Evolutionary conservation across 2,888 invertebrate genomes (phyloP).

Genomic region (Cartodere bifasciata): DNA sequence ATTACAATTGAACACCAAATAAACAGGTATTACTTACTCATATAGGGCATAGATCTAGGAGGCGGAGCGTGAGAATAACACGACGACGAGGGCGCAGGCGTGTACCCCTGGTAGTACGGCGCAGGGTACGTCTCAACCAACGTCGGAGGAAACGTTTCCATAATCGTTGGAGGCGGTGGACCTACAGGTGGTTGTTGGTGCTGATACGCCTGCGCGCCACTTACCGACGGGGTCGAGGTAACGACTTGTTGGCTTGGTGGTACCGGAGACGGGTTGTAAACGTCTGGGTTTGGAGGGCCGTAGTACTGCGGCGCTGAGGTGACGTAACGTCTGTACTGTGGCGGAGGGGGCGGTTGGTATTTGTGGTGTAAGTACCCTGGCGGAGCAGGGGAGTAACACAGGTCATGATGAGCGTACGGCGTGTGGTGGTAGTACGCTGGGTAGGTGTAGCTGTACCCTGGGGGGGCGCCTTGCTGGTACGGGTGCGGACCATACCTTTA

Average conservation of each 20-base stretch:
- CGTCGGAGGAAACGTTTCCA: constrained; percentile 35
- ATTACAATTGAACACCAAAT: constrained; percentile 6
- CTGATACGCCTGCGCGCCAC: constrained; percentile 28
- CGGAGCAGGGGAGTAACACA: constrained; percentile 38
- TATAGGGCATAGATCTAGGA: constrained; percentile 48
- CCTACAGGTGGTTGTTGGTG: constrained; percentile 33
- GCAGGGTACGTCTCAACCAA: constrained; percentile 32
- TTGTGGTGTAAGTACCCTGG: constrained; percentile 29
- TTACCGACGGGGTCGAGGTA: constrained; percentile 28
- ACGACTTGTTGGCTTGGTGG: constrained; percentile 32
- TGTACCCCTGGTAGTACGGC: constrained; percentile 43
- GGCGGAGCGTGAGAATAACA: constrained; percentile 48
- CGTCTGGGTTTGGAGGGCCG: constrained; percentile 34
- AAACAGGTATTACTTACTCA: constrained; percentile 39
- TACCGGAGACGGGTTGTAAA: constrained; percentile 18
- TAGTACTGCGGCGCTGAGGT: constrained; percentile 38
- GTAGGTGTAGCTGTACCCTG: constrained; percentile 29
- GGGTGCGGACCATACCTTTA: too few species aligned
- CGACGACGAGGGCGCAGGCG: constrained; percentile 36
- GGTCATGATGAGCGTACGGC: constrained; percentile 35
- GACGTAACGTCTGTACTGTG: constrained; percentile 26
- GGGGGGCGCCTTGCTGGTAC: constrained; percentile 27
- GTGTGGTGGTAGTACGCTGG: constrained; percentile 38
- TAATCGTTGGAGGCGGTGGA: constrained; percentile 26
- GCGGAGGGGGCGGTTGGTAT: constrained; percentile 26